phyloP scores from a whole-genome alignment of 2,113 vertebrate species.

The Prunella himalayana region DNA sequence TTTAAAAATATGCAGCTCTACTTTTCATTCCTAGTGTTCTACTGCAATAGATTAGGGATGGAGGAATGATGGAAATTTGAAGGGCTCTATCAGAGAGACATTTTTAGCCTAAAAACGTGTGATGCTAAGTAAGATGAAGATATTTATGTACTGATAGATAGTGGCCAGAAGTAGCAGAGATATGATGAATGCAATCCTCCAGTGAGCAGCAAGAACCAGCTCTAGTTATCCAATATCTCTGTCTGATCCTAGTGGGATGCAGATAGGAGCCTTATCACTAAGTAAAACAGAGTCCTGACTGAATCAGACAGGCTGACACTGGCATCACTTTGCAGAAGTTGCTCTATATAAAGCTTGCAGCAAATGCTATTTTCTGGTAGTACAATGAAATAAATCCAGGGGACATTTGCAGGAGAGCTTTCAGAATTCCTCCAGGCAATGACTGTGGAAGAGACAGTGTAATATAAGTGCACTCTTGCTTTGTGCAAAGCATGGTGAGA shows the following conservation, averaged over 20 bases:
- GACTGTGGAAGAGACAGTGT: neutral
- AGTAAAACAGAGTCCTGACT: neutral
- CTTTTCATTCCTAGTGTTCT: neutral
- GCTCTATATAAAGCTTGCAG: constrained; percentile 16
- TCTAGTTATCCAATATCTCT: neutral
- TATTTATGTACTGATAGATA: neutral
- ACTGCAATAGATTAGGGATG: neutral
- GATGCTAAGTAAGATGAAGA: neutral
- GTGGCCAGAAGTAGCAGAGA: neutral
- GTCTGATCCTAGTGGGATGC: neutral
- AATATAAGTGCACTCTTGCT: neutral
- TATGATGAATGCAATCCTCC: neutral
- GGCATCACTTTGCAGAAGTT: constrained; percentile 6
- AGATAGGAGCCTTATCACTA: neutral
- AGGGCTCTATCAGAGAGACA: neutral
- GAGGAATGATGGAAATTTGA: neutral
- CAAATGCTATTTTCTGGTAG: constrained; percentile 13
- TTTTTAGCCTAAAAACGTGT: neutral
- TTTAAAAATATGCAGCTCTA: neutral
- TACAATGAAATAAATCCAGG: constrained; percentile 32
- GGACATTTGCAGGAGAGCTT: constrained; percentile 18
- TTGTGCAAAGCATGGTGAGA: neutral
- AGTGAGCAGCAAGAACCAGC: neutral
- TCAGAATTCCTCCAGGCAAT: constrained; percentile 39
- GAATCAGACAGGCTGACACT: neutral